Evolutionary conservation across 1,140 invertebrate genomes (phyloP).

Genomic region (Asbolus verrucosus): DNA sequence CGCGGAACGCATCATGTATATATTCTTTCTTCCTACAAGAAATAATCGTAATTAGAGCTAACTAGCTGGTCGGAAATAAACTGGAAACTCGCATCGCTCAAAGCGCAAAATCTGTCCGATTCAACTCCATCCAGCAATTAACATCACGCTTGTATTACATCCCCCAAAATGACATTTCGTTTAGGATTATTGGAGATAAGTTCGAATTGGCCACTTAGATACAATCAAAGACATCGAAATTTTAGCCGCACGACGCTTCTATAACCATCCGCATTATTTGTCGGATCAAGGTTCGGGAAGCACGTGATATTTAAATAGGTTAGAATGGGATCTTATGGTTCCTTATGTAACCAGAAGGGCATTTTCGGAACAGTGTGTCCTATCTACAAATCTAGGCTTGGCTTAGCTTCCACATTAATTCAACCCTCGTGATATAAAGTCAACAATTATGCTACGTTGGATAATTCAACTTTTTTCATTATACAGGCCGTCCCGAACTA

Average conservation of each 20-base stretch:
- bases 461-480: conserved; percentile 37
- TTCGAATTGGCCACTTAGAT: conserved; percentile 20
- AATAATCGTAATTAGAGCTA: conserved; percentile 36
- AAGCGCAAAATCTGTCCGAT: conserved; percentile 2
- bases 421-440: conserved; percentile 45
- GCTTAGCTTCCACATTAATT: conserved; percentile 49
- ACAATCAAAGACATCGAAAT: conserved; percentile 34
- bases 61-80: conserved; percentile 16
- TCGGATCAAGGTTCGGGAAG: conserved; percentile 32
- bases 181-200: conserved; percentile 15
- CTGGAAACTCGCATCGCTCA: conserved; percentile 13
- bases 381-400: conserved; percentile 47
- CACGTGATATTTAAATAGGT: conserved; percentile 48
- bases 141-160: conserved; percentile 1
- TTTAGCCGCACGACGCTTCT: background rate
- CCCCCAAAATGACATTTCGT: conserved; percentile 19
- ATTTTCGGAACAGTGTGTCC: conserved; percentile 47
- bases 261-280: conserved; percentile 28
- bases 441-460: conserved; percentile 45
- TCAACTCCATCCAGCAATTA: conserved; percentile 17
- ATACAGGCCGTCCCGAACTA: too few species aligned
- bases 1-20: conserved; percentile 53
- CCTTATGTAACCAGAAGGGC: conserved; percentile 41
- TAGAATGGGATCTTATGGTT: conserved; percentile 45
- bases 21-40: conserved; percentile 41